Evolutionary conservation across 1,140 invertebrate species (phyloP), one percentile per base, ranked within the genome.

Genomic region (Tribolium madens): DNA sequence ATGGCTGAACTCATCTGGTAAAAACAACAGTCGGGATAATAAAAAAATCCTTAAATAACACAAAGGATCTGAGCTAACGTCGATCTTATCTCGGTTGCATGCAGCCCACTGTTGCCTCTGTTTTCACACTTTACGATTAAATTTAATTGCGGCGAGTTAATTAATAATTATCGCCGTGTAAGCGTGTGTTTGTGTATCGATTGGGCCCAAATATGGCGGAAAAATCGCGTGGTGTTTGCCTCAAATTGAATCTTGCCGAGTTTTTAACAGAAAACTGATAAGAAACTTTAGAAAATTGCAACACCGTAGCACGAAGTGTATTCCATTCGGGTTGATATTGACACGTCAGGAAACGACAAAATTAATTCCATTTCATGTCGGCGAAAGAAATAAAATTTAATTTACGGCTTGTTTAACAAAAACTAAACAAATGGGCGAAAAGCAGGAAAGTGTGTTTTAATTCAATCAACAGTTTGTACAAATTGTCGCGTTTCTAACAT

Each of bases 401-500:
- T 26, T 26, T 26, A 26, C 21, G 21, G 21, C 21, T 26, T 26
- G 21, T 26, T 26, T 26, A 26, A 26, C 21, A 26, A 26, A 26
- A 1, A 26, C 21, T 5, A 26, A 33, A 64, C 13, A 33, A 64
- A 64, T 33, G 26, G 57, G n/a, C 9, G 4, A 64, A 33, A 33
- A 33, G 21, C 26, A 64, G 31, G 12, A 64, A 64, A 18, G n/a
- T 12, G n/a, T 26, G 57, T 14, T 64, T 64, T 64, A 64, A 64
- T 64, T 64, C 26, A 64, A 64, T 64, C 57, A 64, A 33, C 57
- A 64, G 57, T 31, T 33, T 33, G 26, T 64, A 64, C 57, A 64
- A 64, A 64, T 64, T 64, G 57, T 33, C 26, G 57, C 17, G 57
- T 64, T 64, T 12, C 21, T 9, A 12, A 64, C 57, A 64, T 13